Percentiles rank a stretch among this genome's conserved stretches.
Evolutionary conservation across 2,113 vertebrate species (phyloP).

Genomic region (Centropus unirufus): DNA sequence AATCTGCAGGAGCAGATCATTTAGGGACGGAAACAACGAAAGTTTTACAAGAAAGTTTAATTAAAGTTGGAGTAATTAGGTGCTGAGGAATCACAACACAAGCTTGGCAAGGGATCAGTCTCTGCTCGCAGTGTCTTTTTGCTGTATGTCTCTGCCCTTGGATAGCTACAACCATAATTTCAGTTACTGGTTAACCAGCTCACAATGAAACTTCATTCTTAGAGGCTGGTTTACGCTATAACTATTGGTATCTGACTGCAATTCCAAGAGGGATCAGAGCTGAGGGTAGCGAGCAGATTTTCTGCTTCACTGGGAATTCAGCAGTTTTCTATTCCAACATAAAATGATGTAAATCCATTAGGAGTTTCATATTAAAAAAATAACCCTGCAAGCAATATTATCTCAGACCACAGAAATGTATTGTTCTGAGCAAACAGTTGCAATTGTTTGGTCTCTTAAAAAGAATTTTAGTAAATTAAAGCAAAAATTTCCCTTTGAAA

Average conservation of each 20-base stretch:
- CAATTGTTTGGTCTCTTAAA: not conserved
- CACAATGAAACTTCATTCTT: not conserved
- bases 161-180: slow-evolving; percentile 41
- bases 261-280: not conserved
- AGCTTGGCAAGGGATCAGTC: slow-evolving; percentile 27
- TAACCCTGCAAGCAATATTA: not conserved
- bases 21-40: slow-evolving; percentile 40
- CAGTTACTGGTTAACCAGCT: slow-evolving; percentile 62
- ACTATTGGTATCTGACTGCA: not conserved
- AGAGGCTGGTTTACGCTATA: not conserved
- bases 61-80: slow-evolving; percentile 57
- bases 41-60: slow-evolving; percentile 50
- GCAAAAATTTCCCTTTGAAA: not conserved
- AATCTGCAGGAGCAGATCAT: slow-evolving; percentile 19
- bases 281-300: not conserved
- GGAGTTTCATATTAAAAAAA: not conserved
- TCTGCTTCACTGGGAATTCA: slow-evolving; percentile 1
- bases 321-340: not conserved
- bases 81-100: slow-evolving; percentile 44
- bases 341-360: not conserved
- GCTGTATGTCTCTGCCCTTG: slow-evolving; percentile 52
- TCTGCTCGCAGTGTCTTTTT: slow-evolving; percentile 18
- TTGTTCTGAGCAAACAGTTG: not conserved
- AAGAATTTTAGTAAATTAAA: not conserved
- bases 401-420: not conserved